Evolutionary conservation across 2,797 vertebrate species (phyloP).

Genomic region (Cetoscarus ocellatus): DNA sequence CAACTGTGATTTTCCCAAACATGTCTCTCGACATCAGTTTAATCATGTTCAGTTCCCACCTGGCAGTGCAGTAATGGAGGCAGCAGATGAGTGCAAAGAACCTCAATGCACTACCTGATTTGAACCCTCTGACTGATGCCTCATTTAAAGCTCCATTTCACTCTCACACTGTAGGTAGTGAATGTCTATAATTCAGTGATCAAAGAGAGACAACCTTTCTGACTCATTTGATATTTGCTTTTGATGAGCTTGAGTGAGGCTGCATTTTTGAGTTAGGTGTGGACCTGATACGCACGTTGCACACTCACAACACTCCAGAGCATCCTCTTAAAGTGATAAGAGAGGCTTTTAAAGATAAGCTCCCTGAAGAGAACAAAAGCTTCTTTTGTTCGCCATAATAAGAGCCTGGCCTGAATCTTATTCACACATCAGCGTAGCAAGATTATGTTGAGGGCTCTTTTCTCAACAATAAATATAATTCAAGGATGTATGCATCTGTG

Average conservation of each 20-base stretch:
- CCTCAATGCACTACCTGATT: neutral
- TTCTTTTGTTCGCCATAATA: conserved; percentile 68
- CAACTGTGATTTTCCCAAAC: neutral
- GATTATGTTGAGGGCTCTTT: conserved; percentile 31
- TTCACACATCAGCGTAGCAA: conserved; percentile 28
- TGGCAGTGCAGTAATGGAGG: neutral
- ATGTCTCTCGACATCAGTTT: neutral
- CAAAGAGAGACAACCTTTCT: conserved; percentile 15
- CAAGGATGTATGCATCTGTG: conserved; percentile 18
- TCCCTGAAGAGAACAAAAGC: conserved; percentile 48
- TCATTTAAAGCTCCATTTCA: conserved; percentile 17
- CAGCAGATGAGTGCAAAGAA: neutral
- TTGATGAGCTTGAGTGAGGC: conserved; percentile 48
- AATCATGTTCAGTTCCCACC: neutral
- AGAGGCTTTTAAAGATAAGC: conserved; percentile 44
- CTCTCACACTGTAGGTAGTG: neutral
- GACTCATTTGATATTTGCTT: conserved; percentile 37
- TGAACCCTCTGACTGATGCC: conserved; percentile 22
- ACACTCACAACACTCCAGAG: conserved; percentile 24
- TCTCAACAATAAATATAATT: conserved; percentile 45
- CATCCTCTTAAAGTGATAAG: conserved; percentile 42
- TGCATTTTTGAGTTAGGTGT: conserved; percentile 21
- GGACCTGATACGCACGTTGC: conserved; percentile 1
- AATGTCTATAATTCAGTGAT: conserved; percentile 20
- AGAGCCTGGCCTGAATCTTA: conserved; percentile 38